These are phyloP conservation scores for Phlogophora meticulosa DNA, from an alignment of 2,888 invertebrate genomes.

Conservation along the genomic window DNA sequence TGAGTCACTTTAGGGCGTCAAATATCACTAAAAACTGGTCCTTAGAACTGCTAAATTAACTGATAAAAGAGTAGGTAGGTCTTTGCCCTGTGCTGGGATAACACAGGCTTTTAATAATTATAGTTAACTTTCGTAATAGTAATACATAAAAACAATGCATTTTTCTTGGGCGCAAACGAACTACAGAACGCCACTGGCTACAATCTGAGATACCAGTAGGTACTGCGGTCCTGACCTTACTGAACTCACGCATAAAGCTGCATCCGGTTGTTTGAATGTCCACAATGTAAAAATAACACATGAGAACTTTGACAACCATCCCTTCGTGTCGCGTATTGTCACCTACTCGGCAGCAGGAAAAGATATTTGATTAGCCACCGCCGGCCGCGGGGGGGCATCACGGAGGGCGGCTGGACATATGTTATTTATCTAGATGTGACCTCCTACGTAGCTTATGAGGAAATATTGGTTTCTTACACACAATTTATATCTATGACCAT, in stretches of 20 bases:
- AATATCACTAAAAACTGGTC: too few relatives aligned
- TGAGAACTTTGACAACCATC: conserved; percentile 75
- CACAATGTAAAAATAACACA: conserved; percentile 13
- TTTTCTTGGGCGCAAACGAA: too few relatives aligned
- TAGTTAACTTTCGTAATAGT: too few relatives aligned
- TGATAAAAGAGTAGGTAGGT: too few relatives aligned
- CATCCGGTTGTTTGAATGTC: background rate
- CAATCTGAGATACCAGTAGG: too few relatives aligned
- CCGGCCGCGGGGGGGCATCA: conserved; percentile 78
- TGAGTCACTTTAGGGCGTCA: background rate
- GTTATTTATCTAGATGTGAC: conserved; percentile 63
- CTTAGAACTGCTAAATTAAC: too few relatives aligned
- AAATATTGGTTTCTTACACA: conserved; percentile 53
- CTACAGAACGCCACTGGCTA: too few relatives aligned
- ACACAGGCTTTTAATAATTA: too few relatives aligned
- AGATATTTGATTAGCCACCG: conserved; percentile 89
- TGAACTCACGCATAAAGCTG: too few relatives aligned
- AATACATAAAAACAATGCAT: too few relatives aligned
- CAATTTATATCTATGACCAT: conserved; percentile 48
- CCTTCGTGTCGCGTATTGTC: conserved; percentile 81
- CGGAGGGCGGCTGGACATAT: conserved; percentile 49
- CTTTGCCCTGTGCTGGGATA: too few relatives aligned
- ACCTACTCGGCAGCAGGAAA: conserved; percentile 81
- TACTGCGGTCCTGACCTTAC: too few relatives aligned
- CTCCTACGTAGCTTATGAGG: conserved; percentile 50